Conservation (phyloP, 2,888 invertebrate genomes). For the Drosophila anomalipes region DNA sequence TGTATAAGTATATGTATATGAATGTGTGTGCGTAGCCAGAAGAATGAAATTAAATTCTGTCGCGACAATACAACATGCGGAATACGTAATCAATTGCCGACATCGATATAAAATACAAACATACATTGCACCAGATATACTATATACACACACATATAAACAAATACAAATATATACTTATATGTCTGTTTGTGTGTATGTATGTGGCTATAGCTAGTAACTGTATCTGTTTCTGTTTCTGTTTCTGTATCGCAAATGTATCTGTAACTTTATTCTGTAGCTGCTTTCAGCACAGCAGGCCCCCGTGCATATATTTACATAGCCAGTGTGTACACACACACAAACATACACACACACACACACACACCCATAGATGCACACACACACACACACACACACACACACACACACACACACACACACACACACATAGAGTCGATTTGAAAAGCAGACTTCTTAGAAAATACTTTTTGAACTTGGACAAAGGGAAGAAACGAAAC, state of each 20-base stretch:
- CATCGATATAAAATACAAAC: conserved; percentile 60
- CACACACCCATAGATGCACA: neutral
- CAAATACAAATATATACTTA: conserved; percentile 4
- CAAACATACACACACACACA: neutral
- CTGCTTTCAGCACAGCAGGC: conserved; percentile 9
- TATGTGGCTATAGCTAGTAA: conserved; percentile 2
- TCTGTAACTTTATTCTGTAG: conserved; percentile 10
- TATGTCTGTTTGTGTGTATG: conserved; percentile 19
- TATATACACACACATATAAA: conserved; percentile 18
- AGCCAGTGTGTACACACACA: conserved; percentile 15
- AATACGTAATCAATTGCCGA: conserved; percentile 81
- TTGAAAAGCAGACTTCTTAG: conserved; percentile 16
- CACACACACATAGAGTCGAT: conserved; percentile 1
- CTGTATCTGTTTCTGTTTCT: conserved; percentile 4
- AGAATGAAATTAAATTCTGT: conserved; percentile 83
- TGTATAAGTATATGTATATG: neutral
- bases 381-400: neutral
- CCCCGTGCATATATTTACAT: conserved; percentile 43
- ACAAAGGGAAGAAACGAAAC: conserved; percentile 30
- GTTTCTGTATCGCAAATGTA: conserved; percentile 6
- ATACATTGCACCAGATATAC: conserved; percentile 23
- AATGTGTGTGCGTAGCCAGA: conserved; percentile 59
- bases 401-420: neutral
- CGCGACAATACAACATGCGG: conserved; percentile 79
- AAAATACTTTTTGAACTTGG: conserved; percentile 49